These are phyloP conservation scores for Actenoides lindsayi DNA, from an alignment of 2,113 vertebrate species.

Conservation along the genomic window DNA sequence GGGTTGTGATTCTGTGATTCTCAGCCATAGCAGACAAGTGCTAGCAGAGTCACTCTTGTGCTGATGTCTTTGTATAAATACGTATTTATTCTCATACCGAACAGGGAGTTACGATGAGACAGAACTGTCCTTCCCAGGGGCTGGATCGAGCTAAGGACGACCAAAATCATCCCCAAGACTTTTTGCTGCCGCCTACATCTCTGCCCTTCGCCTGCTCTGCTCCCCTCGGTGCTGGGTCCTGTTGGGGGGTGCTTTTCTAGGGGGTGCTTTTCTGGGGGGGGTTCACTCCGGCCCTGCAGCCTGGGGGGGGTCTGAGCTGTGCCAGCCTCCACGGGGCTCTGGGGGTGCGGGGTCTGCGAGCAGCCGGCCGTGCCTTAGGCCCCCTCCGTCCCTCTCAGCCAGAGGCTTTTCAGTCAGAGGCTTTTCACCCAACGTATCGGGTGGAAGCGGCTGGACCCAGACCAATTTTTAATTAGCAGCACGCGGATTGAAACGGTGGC, in stretches of 20 bases:
- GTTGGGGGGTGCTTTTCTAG: not conserved
- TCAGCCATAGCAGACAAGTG: not conserved
- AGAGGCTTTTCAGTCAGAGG: not conserved
- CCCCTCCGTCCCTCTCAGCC: not conserved
- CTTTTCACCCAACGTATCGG: not conserved
- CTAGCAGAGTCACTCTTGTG: not conserved
- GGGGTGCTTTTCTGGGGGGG: too few species aligned
- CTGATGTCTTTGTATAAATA: not conserved
- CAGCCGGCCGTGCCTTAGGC: not conserved
- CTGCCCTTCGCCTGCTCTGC: not conserved
- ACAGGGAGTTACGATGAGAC: not conserved
- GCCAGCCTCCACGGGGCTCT: not conserved
- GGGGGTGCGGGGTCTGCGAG: not conserved
- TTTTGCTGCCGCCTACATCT: not conserved
- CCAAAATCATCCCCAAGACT: not conserved
- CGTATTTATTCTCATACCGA: not conserved
- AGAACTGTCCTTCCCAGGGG: not conserved
- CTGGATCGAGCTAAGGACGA: not conserved
- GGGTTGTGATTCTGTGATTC: not conserved
- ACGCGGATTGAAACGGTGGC: not conserved
- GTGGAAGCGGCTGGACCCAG: conserved; percentile 5
- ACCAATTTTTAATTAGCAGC: conserved; percentile 21
- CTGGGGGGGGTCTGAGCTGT: not conserved
- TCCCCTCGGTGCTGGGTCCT: not conserved
- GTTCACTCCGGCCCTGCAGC: not conserved